Base-by-base conservation (phyloP, 2,113 vertebrate species). In the Misgurnus mizolepis region DNA sequence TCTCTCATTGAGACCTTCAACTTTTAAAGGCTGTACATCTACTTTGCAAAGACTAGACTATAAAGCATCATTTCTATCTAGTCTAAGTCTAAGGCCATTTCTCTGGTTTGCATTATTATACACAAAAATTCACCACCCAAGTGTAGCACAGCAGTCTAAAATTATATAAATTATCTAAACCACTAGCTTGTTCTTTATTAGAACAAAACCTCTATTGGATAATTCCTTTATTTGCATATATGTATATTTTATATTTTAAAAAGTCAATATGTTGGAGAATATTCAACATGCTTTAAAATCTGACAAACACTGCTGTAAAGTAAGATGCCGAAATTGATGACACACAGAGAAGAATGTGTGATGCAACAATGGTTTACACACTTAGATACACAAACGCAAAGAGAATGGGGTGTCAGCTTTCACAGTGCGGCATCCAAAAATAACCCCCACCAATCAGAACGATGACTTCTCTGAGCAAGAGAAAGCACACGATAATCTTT, bases 391-490 rank as follows among this genome's bases (percentile, higher is more conserved):
- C 87, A 80, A 62, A 74, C 62, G 77, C 79, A 75, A 82, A 83
- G 86, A 85, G 88, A 91, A 92, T 86, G 89, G 81, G 70, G 90
- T 92, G 90, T 91, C 90, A 90, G 90, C 88, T 91, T 92, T 90
- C 90, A 88, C 81, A 83, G 85, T 39, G 82, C 84, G 79, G 58
- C 74, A 86, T 89, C 89, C 88, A 89, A 90, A 93, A 92, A 93
- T 93, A 93, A 87, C 85, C 73, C 67, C 53, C 84, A 87, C 88
- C 90, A 89, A 88, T 85, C 81, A 88, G 88, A 89, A 58, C 27
- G 85, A 89, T 89, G 87, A 89, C 87, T 87, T 90, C 89, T 87
- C 85, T 88, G 85, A 86, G 86, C 88, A 87, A 87, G 89, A 82
- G 83, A 89, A 88, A 90, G 89, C 89, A 87, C 82, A 77, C 83